phyloP scores from a whole-genome alignment of 2,113 vertebrate genomes.

The Toxotes jaculatrix region DNA sequence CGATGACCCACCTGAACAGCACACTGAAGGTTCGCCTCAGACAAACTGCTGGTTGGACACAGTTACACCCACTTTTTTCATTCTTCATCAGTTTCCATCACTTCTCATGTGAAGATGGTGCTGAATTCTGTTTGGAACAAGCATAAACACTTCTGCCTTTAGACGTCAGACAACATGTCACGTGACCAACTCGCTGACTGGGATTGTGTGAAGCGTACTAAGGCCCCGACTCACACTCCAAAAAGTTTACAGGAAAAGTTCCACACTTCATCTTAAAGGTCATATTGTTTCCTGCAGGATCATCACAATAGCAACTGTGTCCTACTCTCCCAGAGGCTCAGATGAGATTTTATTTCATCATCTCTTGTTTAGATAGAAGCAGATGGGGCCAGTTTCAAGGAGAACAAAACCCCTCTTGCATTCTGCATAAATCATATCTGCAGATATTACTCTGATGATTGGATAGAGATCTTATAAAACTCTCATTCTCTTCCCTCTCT shows the following conservation, averaged over 20 bases:
- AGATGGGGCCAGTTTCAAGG: conserved; percentile 8
- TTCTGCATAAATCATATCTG: conserved; percentile 43
- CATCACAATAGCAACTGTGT: not conserved
- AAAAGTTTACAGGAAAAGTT: not conserved
- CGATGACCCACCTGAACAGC: not conserved
- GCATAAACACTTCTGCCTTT: no score
- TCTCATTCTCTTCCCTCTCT: not conserved
- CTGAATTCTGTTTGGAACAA: no score
- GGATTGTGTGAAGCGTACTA: not conserved
- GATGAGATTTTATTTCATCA: conserved; percentile 23
- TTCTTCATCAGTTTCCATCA: no score
- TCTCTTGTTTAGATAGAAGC: conserved; percentile 22
- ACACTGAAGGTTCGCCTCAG: no score
- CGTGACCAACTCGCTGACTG: not conserved
- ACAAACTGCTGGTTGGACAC: no score
- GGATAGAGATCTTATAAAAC: conserved; percentile 10
- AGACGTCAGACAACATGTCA: no score
- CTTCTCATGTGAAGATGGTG: no score
- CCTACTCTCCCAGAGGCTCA: not conserved
- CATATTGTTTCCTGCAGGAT: not conserved
- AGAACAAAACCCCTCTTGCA: conserved; percentile 20
- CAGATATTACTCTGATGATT: conserved; percentile 27
- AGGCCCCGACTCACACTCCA: not conserved
- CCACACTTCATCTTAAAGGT: not conserved
- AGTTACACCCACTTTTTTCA: no score